These are phyloP conservation scores for Oscheius sp. DNA, from an alignment of 2,888 invertebrate genomes.

Conservation along the genomic window DNA sequence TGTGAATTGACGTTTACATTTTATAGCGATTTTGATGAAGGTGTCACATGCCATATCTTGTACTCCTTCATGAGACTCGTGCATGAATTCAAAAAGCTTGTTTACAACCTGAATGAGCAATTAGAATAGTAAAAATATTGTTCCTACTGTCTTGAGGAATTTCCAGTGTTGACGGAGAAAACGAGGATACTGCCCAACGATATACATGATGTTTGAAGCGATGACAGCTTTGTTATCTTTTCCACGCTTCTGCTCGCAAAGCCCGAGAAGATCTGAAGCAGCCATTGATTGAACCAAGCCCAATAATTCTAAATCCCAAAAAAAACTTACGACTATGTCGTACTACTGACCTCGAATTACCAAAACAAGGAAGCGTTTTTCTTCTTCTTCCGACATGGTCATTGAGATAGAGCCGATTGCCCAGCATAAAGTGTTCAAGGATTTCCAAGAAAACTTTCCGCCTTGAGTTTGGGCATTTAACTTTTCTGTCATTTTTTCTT, in stretches of 20 bases:
- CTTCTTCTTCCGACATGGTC: constrained; percentile 98
- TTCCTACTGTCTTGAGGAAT: constrained; percentile 91
- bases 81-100: constrained; percentile 99
- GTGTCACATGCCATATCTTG: constrained; percentile 99
- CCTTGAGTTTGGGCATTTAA: constrained; percentile 95
- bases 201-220: constrained; percentile 99
- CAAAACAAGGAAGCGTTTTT: constrained; percentile 96
- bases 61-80: constrained; percentile 99
- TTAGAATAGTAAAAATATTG: background rate
- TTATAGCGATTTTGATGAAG: constrained; percentile 98
- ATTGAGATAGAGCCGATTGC: constrained; percentile 99
- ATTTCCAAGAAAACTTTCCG: constrained; percentile 99
- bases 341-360: constrained; percentile 82
- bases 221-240: constrained; percentile 99
- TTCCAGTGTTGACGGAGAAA: constrained; percentile 99
- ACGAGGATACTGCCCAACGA: constrained; percentile 97
- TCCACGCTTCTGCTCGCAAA: constrained; percentile 96
- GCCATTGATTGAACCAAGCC: background rate
- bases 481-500: constrained; percentile 98
- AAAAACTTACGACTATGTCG: background rate
- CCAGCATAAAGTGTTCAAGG: constrained; percentile 98
- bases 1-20: constrained; percentile 96
- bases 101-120: constrained; percentile 78
- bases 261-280: constrained; percentile 83
- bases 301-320: constrained; percentile 25